Conservation (phyloP, 2,113 vertebrate species). For the Lampris incognitus region DNA sequence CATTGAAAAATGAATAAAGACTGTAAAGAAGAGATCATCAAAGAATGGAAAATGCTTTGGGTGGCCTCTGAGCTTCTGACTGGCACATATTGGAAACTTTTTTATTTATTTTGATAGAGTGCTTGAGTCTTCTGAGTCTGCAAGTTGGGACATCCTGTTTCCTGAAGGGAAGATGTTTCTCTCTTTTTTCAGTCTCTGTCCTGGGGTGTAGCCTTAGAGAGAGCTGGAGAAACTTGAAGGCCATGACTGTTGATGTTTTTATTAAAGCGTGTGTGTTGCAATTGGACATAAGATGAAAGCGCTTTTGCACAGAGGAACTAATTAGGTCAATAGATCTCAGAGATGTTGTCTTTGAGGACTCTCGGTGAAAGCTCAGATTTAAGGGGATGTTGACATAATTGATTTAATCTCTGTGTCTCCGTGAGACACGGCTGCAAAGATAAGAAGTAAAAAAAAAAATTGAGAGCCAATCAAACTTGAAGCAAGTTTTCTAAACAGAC, state of each 20-base stretch:
- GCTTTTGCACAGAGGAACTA: conserved; percentile 14
- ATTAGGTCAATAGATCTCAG: conserved; percentile 29
- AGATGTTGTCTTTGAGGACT: conserved; percentile 22
- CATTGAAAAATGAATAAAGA: conserved; percentile 43
- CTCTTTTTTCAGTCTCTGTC: conserved; percentile 35
- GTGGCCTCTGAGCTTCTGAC: conserved; percentile 61
- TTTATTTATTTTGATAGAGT: conserved; percentile 62
- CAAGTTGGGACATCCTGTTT: conserved; percentile 76
- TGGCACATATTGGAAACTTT: conserved; percentile 52
- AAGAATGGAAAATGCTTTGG: conserved; percentile 62
- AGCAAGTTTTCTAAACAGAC: too few species aligned
- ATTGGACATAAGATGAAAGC: conserved; percentile 59
- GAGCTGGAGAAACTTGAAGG: conserved; percentile 63
- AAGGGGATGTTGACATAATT: conserved; percentile 10
- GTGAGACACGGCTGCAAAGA: neutral
- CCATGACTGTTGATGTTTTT: conserved; percentile 52
- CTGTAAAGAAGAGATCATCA: conserved; percentile 56
- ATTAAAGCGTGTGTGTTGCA: conserved; percentile 37
- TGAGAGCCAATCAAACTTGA: too few species aligned
- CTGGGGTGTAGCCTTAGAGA: conserved; percentile 44
- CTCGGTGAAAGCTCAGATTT: neutral
- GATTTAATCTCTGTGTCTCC: neutral
- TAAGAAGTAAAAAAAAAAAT: neutral
- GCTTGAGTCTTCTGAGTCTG: conserved; percentile 47
- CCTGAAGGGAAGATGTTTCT: conserved; percentile 64